These are phyloP conservation scores for Azemiops feae DNA, from an alignment of 2,113 vertebrate species.

Conservation along the genomic window DNA sequence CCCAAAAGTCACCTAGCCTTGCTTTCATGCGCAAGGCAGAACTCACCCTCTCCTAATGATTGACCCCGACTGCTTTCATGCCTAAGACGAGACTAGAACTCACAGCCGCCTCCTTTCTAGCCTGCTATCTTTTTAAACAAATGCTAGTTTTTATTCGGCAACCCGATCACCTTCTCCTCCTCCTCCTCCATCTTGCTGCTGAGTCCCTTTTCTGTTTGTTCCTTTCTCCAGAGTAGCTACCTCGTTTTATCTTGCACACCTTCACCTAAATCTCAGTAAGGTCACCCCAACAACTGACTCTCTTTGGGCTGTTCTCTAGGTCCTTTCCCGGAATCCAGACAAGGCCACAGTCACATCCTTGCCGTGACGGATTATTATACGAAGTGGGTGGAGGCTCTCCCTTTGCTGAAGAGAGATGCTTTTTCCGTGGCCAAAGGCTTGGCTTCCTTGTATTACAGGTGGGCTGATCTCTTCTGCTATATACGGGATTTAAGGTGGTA, in stretches of 20 bases:
- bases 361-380: slow-evolving; percentile 83
- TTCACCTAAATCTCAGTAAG: not conserved
- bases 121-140: not conserved
- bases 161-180: not conserved
- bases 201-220: not conserved
- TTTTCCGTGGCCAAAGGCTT: slow-evolving; percentile 80
- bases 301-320: slow-evolving; percentile 61
- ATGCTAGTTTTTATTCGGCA: not conserved
- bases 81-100: too few species aligned
- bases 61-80: too few species aligned
- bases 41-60: too few species aligned
- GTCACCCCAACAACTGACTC: accelerated
- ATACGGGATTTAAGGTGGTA: not conserved
- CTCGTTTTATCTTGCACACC: not conserved
- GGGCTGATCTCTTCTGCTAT: not conserved
- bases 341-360: slow-evolving; percentile 73
- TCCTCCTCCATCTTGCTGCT: not conserved
- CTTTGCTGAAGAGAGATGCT: slow-evolving; percentile 78
- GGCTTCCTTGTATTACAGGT: slow-evolving; percentile 84
- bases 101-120: not conserved
- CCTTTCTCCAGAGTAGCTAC: not conserved
- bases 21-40: not conserved
- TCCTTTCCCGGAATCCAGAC: slow-evolving; percentile 78
- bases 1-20: not conserved
- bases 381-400: slow-evolving; percentile 87